Evolutionary conservation across 2,888 invertebrate genomes (phyloP).

Genomic region (Arctia plantaginis): DNA sequence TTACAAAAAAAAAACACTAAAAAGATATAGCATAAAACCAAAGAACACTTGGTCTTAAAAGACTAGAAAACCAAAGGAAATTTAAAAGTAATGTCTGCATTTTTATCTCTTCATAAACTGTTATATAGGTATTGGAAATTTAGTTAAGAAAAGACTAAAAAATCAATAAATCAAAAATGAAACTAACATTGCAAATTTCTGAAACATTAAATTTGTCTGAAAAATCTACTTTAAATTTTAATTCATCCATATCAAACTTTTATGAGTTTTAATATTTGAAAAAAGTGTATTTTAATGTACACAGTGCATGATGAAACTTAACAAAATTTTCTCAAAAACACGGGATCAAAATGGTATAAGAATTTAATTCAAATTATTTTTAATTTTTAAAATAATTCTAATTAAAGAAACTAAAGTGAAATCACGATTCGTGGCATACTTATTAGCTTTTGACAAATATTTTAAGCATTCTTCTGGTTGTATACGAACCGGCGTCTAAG

Average conservation of each 20-base stretch:
- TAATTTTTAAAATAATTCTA: constrained; percentile 29
- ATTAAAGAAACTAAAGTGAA: constrained; percentile 57
- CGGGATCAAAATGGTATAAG: background rate
- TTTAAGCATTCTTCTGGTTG: constrained; percentile 3
- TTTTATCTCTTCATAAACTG: background rate
- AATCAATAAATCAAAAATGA: background rate
- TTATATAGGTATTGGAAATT: background rate
- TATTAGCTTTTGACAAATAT: constrained; percentile 28
- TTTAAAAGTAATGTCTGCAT: background rate
- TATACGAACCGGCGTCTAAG: constrained; percentile 19
- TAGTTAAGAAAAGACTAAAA: background rate
- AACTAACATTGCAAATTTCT: background rate
- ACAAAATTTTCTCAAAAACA: background rate
- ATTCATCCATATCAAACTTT: background rate
- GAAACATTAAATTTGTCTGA: background rate
- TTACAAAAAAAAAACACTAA: too few relatives aligned
- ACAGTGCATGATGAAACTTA: background rate
- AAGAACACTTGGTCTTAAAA: background rate
- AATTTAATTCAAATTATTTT: constrained; percentile 5
- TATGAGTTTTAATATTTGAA: background rate
- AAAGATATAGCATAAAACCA: background rate
- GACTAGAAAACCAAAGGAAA: background rate
- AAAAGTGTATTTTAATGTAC: background rate
- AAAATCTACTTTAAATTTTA: background rate
- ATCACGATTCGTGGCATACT: constrained; percentile 50